phyloP scores from a whole-genome alignment of 2,797 vertebrate species.

The Sebastes flavidus region DNA sequence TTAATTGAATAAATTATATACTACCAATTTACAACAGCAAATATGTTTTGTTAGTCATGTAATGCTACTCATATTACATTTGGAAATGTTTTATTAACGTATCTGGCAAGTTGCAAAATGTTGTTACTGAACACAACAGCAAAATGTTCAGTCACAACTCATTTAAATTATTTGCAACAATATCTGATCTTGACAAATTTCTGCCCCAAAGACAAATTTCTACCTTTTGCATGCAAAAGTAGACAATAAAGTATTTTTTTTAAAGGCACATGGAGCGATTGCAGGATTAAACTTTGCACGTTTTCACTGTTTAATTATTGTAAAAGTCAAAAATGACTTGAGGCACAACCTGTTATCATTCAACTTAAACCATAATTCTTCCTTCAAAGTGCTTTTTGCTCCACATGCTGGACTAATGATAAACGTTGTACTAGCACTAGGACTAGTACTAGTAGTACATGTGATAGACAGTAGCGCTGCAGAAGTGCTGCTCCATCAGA shows the following conservation, averaged over 20 bases:
- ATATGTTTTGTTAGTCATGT: background rate
- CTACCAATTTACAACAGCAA: background rate
- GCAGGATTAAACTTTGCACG: too few species aligned
- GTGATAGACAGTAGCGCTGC: background rate
- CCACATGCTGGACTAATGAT: background rate
- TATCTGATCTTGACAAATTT: too few species aligned
- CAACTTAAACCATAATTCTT: background rate
- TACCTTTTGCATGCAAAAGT: too few species aligned
- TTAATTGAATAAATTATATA: too few species aligned
- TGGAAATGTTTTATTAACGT: background rate
- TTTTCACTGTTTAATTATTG: too few species aligned
- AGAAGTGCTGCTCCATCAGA: background rate
- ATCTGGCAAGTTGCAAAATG: background rate
- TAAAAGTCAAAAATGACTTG: background rate
- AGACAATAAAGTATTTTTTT: too few species aligned
- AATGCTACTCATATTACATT: background rate
- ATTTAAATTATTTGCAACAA: too few species aligned
- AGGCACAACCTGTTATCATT: background rate
- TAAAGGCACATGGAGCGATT: too few species aligned
- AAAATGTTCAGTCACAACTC: background rate
- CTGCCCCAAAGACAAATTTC: too few species aligned
- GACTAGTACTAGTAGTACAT: background rate
- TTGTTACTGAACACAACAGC: too few species aligned
- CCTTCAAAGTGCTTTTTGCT: background rate
- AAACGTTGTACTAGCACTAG: too few species aligned